These are phyloP conservation scores for Diplazon laetatorius DNA, from an alignment of 2,888 invertebrate species.

Conservation along the genomic window DNA sequence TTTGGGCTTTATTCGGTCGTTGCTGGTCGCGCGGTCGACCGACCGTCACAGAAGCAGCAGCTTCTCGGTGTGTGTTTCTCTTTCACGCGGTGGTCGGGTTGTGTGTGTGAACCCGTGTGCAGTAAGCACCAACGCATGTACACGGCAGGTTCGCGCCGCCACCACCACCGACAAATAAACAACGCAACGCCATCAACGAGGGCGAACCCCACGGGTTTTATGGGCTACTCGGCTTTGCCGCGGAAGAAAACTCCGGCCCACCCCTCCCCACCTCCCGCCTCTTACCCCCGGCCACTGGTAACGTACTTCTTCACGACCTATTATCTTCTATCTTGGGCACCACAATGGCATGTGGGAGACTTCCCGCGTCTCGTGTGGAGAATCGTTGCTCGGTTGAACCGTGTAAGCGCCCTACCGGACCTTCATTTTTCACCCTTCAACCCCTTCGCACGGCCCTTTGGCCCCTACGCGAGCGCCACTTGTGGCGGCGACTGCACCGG, in stretches of 20 bases:
- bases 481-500: conserved; percentile 33
- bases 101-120: conserved; percentile 1
- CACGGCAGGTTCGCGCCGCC: no score
- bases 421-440: conserved; percentile 53
- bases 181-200: conserved; percentile 52
- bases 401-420: conserved; percentile 42
- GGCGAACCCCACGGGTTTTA: no score
- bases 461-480: conserved; percentile 43
- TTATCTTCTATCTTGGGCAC: conserved; percentile 19
- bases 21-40: neutral
- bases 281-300: neutral
- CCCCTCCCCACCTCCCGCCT: conserved; percentile 17
- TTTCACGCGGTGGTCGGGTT: conserved; percentile 20
- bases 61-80: no score
- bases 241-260: conserved; percentile 21
- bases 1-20: conserved; percentile 13
- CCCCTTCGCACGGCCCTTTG: neutral
- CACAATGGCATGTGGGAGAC: neutral
- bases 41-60: conserved; percentile 6
- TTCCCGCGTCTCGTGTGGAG: conserved; percentile 21
- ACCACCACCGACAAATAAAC: conserved; percentile 59
- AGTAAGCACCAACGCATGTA: no score
- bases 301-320: conserved; percentile 5
- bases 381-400: conserved; percentile 16
- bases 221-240: conserved; percentile 43